Conservation (phyloP, 2,797 vertebrate genomes). For the Melanotaenia nigrans region DNA sequence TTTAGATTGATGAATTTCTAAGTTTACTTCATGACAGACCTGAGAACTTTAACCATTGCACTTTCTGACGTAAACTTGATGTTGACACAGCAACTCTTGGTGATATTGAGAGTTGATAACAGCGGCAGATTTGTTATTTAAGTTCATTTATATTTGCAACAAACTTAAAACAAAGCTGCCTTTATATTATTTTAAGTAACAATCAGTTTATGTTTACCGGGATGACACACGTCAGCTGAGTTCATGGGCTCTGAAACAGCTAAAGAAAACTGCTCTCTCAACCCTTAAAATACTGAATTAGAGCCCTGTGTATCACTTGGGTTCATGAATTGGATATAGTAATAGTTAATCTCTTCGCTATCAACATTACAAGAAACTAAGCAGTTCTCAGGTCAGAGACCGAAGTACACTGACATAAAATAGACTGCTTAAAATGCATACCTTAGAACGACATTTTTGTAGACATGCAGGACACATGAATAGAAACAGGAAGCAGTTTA, state of each 20-base stretch:
- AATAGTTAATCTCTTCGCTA: neutral
- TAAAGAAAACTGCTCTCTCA: neutral
- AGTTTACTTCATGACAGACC: conserved; percentile 5
- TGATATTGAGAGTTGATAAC: neutral
- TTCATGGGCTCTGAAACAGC: neutral
- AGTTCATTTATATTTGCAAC: neutral
- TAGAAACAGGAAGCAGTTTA: conserved; percentile 54
- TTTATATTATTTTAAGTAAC: neutral
- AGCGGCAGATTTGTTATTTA: neutral
- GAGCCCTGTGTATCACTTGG: neutral
- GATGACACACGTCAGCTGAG: neutral
- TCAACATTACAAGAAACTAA: conserved; percentile 15
- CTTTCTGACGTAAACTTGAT: neutral
- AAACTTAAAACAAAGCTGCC: neutral
- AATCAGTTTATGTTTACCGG: neutral
- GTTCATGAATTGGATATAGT: neutral
- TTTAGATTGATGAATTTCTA: conserved; percentile 7
- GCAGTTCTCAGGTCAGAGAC: conserved; percentile 16
- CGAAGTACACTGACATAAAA: conserved; percentile 18
- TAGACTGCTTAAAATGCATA: neutral
- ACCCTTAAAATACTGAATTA: neutral
- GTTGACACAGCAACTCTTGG: neutral
- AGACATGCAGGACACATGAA: neutral
- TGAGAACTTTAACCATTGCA: neutral
- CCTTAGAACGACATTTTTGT: neutral